Evolutionary conservation across 2,888 invertebrate species (phyloP), one percentile per base, ranked within the genome.

Genomic region (Odontomyia ornata): DNA sequence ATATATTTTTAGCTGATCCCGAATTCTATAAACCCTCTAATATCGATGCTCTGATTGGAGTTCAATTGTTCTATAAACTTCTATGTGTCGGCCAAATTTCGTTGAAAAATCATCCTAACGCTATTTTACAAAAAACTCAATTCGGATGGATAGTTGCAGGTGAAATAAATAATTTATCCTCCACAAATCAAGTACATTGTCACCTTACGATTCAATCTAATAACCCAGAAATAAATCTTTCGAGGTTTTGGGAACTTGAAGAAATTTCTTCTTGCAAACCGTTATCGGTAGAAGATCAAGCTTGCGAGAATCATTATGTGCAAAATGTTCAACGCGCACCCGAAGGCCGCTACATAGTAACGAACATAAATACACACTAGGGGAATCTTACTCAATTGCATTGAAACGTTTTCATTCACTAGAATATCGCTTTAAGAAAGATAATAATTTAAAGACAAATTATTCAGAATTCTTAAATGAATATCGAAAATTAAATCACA

Each of bases 181-280:
- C n/a, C n/a, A 27, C 5, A 30, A 18, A 28, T 13, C 30, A 30
- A 27, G 36, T 13, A n/a, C 18, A 30, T 30, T 25, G 18, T 18
- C 23, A 67, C 21, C 30, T 13, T 18, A 13, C 27, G 7, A 7
- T 67, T 43, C n/a, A 27, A 36, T 36, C 36, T 36, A 36, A 36
- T 36, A 36, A 36, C 36, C 36, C 36, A 36, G 36, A 36, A 3
- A 36, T 36, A 36, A 36, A 36, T 36, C 36, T 36, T 9, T 36
- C 36, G 36, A n/a, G 28, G 15, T 23, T 67, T 67, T 43, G 18
- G 67, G 67, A 25, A 67, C 13, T 21, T 67, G 18, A 25, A 67
- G 36, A 67, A 25, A 11, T 30, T 67, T 67, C 25, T n/a, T 23
- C 30, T 30, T 28, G 4, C 4, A 43, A 11, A 13, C 11, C 36